Conservation (phyloP, 2,113 vertebrate genomes). For the Eudyptes chrysolophus region DNA sequence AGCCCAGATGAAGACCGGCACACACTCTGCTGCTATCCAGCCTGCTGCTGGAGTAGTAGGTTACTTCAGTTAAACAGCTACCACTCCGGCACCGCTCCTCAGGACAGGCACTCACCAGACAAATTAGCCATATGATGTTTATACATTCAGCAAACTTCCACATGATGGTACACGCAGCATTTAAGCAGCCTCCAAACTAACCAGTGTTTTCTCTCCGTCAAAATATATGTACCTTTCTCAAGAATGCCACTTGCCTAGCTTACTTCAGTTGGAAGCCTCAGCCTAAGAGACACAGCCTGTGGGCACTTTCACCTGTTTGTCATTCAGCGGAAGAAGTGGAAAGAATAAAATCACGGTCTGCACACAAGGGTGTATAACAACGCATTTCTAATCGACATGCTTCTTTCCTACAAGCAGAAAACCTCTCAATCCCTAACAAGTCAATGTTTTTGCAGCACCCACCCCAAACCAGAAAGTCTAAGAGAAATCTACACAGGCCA, state of each 20-base stretch:
- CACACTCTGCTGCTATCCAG: neutral
- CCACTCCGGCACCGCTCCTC: neutral
- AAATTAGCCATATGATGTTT: neutral
- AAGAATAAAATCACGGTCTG: neutral
- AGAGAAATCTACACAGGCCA: neutral
- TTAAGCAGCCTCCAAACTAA: neutral
- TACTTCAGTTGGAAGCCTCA: neutral
- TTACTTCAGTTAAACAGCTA: neutral
- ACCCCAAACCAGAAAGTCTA: neutral
- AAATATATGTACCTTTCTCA: rapidly evolving
- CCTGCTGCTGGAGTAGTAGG: neutral
- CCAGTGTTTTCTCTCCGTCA: neutral
- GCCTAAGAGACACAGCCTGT: neutral
- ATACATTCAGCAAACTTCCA: neutral
- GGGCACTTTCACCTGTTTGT: neutral
- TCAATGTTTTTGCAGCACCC: neutral
- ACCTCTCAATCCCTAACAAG: neutral
- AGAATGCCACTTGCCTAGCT: neutral
- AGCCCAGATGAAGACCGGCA: neutral
- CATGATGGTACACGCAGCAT: neutral
- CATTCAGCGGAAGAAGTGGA: rapidly evolving
- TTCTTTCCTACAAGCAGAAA: neutral
- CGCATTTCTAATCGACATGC: rapidly evolving
- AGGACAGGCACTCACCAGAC: neutral
- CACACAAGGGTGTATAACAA: neutral